These are phyloP conservation scores for Platerodrilus igneus DNA, from an alignment of 2,888 invertebrate species.

Conservation along the genomic window DNA sequence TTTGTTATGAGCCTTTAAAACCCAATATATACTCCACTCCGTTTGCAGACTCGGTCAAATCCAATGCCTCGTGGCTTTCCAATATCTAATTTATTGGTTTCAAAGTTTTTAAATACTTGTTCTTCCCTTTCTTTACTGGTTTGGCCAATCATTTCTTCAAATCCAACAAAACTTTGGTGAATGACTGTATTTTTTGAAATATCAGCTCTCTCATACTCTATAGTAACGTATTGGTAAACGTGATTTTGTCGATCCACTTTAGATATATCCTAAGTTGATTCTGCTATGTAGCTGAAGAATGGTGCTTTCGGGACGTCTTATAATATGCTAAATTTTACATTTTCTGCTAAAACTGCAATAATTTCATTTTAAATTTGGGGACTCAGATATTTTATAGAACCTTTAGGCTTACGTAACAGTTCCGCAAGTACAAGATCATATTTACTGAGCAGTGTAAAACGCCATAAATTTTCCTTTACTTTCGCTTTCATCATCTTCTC, in stretches of 20 bases:
- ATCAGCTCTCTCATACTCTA: no score
- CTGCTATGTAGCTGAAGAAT: not conserved
- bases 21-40: no score
- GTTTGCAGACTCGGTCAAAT: not conserved
- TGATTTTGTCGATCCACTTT: constrained; percentile 3
- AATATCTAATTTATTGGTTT: not conserved
- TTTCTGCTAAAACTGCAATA: not conserved
- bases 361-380: no score
- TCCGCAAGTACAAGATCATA: constrained; percentile 4
- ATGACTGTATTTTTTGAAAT: no score
- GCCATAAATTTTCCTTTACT: constrained; percentile 1
- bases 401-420: not conserved
- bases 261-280: constrained; percentile 2
- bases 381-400: constrained; percentile 1
- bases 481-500: not conserved
- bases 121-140: no score
- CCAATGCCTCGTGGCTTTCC: not conserved
- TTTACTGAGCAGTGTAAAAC: not conserved
- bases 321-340: not conserved
- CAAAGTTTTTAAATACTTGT: not conserved
- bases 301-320: not conserved
- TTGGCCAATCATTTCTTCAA: not conserved
- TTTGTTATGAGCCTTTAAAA: no score
- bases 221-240: not conserved
- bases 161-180: constrained; percentile 1